phyloP scores from a whole-genome alignment of 2,797 vertebrate species.

The Silurus lanzhouensis region DNA sequence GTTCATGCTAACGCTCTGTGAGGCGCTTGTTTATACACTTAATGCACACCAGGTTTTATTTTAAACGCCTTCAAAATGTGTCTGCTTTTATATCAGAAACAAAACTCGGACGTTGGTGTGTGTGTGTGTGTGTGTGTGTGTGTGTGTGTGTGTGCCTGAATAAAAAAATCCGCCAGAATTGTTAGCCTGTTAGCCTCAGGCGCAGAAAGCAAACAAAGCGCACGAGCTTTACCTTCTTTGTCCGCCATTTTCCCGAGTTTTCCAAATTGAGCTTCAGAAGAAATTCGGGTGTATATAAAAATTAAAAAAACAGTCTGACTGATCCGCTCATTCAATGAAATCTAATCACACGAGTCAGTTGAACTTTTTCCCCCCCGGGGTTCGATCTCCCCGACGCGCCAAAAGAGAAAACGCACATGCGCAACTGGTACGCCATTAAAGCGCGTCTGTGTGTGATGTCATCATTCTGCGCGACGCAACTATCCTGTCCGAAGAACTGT shows the following conservation, averaged over 20 bases:
- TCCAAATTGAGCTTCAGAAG: neutral
- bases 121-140: no score
- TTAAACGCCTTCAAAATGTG: no score
- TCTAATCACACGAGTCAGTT: slow-evolving; percentile 7
- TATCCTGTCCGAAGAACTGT: no score
- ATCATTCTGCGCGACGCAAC: neutral
- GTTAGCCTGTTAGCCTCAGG: slow-evolving; percentile 29
- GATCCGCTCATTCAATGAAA: neutral
- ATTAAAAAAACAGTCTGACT: no score
- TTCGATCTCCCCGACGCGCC: slow-evolving; percentile 29
- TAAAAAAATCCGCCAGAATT: slow-evolving; percentile 22
- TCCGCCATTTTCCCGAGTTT: slow-evolving; percentile 54
- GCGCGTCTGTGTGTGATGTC: neutral
- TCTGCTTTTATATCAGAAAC: no score
- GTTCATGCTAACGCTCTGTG: neutral
- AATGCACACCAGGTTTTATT: neutral
- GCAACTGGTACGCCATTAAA: neutral
- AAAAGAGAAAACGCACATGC: slow-evolving; percentile 20
- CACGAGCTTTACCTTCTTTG: slow-evolving; percentile 56
- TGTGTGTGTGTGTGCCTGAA: no score
- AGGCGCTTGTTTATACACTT: neutral
- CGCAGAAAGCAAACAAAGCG: slow-evolving; percentile 32
- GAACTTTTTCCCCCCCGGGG: slow-evolving; percentile 11
- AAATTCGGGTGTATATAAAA: neutral
- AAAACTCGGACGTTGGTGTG: no score